phyloP scores from a whole-genome alignment of 2,888 invertebrate species.

The Drosophila barbarae region DNA sequence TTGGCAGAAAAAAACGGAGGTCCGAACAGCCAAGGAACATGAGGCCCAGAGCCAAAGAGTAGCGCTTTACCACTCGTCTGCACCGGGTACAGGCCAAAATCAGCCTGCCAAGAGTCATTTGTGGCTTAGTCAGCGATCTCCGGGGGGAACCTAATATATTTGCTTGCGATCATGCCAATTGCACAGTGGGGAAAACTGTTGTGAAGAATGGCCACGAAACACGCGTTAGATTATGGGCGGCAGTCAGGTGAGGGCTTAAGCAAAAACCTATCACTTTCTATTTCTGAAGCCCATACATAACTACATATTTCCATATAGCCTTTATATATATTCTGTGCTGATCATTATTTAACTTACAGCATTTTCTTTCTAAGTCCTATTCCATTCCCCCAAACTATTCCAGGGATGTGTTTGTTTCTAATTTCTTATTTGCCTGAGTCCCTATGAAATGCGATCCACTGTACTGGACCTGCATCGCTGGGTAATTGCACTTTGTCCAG shows the following conservation, averaged over 20 bases:
- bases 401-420: not conserved
- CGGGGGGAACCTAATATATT: conserved; percentile 24
- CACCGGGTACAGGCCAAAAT: conserved; percentile 33
- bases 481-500: conserved; percentile 15
- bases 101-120: conserved; percentile 18
- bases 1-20: conserved; percentile 29
- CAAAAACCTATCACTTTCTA: not conserved
- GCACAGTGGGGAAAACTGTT: conserved; percentile 27
- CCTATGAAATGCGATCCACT: conserved; percentile 3
- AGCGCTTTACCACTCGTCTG: conserved; percentile 35
- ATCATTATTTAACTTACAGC: not conserved
- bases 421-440: not conserved
- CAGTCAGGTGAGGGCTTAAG: conserved; percentile 3
- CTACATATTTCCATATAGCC: not conserved
- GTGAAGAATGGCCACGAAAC: not conserved
- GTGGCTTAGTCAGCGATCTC: conserved; percentile 40
- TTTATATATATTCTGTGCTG: not conserved
- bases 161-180: conserved; percentile 26
- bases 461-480: conserved; percentile 6
- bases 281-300: not conserved
- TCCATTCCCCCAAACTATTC: not conserved
- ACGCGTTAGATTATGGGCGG: not conserved
- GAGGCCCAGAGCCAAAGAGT: conserved; percentile 7
- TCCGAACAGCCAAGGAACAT: not conserved
- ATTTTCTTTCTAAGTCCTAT: not conserved